These are phyloP conservation scores for Acromyrmex charruanus DNA, from an alignment of 1,140 invertebrate genomes.

Conservation along the genomic window DNA sequence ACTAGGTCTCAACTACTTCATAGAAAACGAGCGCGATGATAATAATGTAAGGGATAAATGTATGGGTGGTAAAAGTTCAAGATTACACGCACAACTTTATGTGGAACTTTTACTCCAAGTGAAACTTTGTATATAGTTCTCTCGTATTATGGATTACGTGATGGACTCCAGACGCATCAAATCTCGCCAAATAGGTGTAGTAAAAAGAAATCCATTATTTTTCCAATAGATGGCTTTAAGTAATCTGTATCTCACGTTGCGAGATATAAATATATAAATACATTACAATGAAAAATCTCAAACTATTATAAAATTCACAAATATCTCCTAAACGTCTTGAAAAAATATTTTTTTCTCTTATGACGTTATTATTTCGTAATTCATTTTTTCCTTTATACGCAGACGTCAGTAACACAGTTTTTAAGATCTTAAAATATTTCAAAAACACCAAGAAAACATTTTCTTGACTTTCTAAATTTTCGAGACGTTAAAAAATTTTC, in stretches of 20 bases:
- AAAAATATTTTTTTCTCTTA: neutral
- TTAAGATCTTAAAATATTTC: neutral
- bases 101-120: slow-evolving; percentile 7
- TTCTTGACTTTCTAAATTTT: neutral
- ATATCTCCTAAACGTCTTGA: neutral
- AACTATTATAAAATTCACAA: neutral
- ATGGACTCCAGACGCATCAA: neutral
- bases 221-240: too few species aligned
- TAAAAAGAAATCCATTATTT: too few species aligned
- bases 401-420: neutral
- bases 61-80: neutral
- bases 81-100: neutral
- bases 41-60: neutral
- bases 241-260: too few species aligned
- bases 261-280: too few species aligned
- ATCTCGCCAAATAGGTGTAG: neutral
- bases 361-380: neutral
- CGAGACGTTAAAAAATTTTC: too few species aligned
- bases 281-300: too few species aligned
- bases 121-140: neutral
- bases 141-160: neutral
- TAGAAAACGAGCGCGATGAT: neutral
- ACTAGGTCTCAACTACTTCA: neutral
- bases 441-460: neutral
- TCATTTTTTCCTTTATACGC: neutral